Conservation (phyloP, 2,888 invertebrate species). For the Fragum fragum region DNA sequence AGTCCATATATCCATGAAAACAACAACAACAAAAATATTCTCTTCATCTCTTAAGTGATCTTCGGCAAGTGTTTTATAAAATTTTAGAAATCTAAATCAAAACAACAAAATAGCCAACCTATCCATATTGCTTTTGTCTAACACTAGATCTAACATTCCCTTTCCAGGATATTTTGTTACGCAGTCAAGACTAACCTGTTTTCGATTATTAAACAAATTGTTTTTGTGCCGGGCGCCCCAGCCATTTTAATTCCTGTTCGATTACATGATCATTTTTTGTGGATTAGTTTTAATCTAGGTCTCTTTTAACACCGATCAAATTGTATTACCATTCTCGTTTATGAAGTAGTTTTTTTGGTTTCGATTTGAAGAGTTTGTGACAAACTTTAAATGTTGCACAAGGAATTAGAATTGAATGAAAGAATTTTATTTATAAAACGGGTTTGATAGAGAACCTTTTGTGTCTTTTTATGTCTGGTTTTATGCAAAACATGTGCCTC, state of each 20-base stretch:
- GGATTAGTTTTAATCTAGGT: constrained; percentile 27
- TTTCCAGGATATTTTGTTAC: neutral
- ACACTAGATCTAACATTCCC: neutral
- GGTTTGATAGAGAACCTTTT: too few species aligned
- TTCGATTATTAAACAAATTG: constrained; percentile 28
- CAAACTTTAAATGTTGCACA: constrained; percentile 6
- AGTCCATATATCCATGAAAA: too few species aligned
- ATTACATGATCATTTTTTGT: constrained; percentile 30
- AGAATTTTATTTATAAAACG: neutral
- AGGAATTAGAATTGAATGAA: constrained; percentile 7
- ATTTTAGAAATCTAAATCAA: too few species aligned
- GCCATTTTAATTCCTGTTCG: constrained; percentile 29
- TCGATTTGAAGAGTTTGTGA: constrained; percentile 6
- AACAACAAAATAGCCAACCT: too few species aligned
- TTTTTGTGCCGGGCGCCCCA: constrained; percentile 6
- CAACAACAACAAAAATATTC: too few species aligned
- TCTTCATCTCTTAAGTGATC: too few species aligned
- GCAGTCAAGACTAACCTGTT: neutral
- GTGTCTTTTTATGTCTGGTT: too few species aligned
- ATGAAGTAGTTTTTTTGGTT: neutral
- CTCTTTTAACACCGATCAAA: constrained; percentile 39
- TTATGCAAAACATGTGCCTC: too few species aligned
- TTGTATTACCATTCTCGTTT: constrained; percentile 4
- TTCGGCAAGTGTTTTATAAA: too few species aligned
- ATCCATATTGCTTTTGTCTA: too few species aligned